Conservation (phyloP, 2,113 vertebrate species). For the Pseudorasbora parva region DNA sequence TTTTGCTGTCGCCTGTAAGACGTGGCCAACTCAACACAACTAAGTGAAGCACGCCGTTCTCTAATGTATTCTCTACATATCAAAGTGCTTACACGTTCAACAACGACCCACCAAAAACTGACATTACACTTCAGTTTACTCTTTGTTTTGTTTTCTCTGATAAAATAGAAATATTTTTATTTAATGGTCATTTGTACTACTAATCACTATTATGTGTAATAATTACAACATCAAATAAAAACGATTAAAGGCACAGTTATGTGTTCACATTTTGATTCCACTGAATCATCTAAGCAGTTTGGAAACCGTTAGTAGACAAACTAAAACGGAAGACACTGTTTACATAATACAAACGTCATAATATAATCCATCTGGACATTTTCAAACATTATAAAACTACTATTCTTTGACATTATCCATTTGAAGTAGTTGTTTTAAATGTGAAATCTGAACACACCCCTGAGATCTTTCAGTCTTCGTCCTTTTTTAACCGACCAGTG, state of each 20-base stretch:
- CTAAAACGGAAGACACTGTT: background rate
- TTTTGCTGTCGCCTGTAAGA: constrained; percentile 38
- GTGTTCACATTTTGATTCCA: background rate
- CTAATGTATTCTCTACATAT: constrained; percentile 24
- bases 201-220: background rate
- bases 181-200: background rate
- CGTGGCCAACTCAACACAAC: constrained; percentile 35
- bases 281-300: background rate
- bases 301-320: background rate
- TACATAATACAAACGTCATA: background rate
- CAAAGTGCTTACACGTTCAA: constrained; percentile 23
- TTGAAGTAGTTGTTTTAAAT: background rate
- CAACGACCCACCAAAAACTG: constrained; percentile 14
- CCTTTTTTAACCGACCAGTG: constrained; percentile 76
- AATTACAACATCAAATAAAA: background rate
- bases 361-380: constrained; percentile 14
- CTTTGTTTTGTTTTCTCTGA: background rate
- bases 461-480: background rate
- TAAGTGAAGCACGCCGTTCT: constrained; percentile 25
- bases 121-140: background rate
- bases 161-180: background rate
- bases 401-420: background rate
- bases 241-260: background rate
- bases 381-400: background rate
- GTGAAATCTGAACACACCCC: constrained; percentile 1